Evolutionary conservation across 2,113 vertebrate species (phyloP).

Genomic region (Mirza zaza): DNA sequence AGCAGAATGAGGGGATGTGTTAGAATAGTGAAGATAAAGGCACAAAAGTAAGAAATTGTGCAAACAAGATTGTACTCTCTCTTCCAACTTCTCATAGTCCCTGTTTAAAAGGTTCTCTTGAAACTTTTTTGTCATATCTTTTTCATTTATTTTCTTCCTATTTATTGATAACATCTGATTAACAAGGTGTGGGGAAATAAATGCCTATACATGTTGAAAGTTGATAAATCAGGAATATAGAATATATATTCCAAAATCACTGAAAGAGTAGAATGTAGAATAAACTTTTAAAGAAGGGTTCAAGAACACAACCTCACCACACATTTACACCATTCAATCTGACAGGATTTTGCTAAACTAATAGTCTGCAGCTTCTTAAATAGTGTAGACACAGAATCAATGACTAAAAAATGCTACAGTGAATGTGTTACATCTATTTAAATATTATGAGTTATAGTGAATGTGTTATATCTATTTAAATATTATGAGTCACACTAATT

Average conservation of each 20-base stretch:
- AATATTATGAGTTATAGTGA: not conserved
- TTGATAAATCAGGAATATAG: not conserved
- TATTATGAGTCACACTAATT: not conserved
- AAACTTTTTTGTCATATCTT: constrained; percentile 9
- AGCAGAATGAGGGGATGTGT: not conserved
- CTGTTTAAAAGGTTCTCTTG: not conserved
- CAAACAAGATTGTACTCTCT: not conserved
- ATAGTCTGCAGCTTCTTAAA: not conserved
- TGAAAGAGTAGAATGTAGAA: not conserved
- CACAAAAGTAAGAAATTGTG: not conserved
- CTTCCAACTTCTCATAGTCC: not conserved
- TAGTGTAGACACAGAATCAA: not conserved
- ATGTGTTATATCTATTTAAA: not conserved
- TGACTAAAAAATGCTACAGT: not conserved
- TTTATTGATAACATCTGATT: not conserved
- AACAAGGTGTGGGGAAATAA: not conserved
- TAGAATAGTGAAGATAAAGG: not conserved
- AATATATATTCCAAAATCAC: not conserved
- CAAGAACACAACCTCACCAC: not conserved
- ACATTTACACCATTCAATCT: not conserved
- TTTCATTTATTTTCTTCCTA: not conserved
- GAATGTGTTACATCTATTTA: not conserved
- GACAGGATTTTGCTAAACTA: constrained; percentile 22
- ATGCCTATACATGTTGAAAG: not conserved
- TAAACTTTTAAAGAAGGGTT: not conserved